Conservation (phyloP, 2,113 vertebrate genomes). For the Apodemus speciosus region DNA sequence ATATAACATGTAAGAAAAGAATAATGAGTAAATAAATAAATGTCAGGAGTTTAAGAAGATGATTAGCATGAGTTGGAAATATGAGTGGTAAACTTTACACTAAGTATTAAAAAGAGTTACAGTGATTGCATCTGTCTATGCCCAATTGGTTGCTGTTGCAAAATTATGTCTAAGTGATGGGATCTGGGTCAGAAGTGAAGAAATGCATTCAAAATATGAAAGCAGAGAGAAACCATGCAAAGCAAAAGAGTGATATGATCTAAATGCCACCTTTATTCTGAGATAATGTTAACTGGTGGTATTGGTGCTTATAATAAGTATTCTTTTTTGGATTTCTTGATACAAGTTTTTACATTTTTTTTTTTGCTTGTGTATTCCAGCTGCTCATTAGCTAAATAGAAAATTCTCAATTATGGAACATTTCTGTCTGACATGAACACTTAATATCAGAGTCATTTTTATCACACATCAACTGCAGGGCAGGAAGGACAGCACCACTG, state of each 20-base stretch:
- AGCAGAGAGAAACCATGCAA: background rate
- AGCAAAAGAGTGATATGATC: background rate
- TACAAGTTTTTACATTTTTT: background rate
- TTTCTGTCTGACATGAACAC: constrained; percentile 25
- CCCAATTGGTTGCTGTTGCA: background rate
- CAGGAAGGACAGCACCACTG: background rate
- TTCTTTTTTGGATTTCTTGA: constrained; percentile 41
- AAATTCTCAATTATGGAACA: background rate
- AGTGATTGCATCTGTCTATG: background rate
- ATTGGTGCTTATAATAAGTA: background rate
- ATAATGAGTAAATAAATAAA: background rate
- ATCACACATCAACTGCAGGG: background rate
- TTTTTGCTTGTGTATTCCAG: background rate
- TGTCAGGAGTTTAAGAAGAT: background rate
- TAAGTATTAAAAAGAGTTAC: background rate
- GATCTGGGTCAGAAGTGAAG: background rate
- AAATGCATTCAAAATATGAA: background rate
- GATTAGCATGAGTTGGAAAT: background rate
- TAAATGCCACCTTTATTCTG: background rate
- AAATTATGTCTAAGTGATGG: background rate
- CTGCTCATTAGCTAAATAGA: background rate
- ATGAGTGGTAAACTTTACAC: background rate
- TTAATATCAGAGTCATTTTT: constrained; percentile 23
- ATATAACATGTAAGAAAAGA: background rate
- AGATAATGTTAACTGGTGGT: background rate